These are phyloP conservation scores for Lasioglossum oenotherae DNA, from an alignment of 2,888 invertebrate species.

Conservation along the genomic window DNA sequence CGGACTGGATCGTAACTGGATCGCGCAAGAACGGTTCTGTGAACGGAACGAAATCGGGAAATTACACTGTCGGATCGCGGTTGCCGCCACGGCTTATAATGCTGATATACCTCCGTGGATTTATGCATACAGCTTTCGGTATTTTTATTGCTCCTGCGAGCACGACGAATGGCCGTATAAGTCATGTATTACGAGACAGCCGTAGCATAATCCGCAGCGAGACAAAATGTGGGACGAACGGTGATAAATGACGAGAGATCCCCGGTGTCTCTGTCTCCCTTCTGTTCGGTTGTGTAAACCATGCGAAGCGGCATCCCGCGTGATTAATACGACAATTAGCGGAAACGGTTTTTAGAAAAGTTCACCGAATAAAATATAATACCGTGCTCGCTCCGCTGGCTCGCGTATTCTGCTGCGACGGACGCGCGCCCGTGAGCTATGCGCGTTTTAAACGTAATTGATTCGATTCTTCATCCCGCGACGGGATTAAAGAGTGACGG, in stretches of 20 bases:
- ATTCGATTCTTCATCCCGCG: not conserved
- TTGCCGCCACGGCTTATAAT: conserved; percentile 39
- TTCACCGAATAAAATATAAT: not conserved
- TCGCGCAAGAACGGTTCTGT: conserved; percentile 5
- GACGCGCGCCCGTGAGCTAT: not conserved
- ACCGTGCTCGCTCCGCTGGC: not conserved
- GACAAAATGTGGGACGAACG: conserved; percentile 31
- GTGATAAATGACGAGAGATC: conserved; percentile 35
- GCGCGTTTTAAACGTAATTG: not conserved
- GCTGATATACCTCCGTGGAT: conserved; percentile 48
- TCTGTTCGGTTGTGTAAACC: not conserved
- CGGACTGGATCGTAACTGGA: not conserved
- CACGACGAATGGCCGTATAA: conserved; percentile 54
- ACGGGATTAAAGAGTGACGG: not conserved
- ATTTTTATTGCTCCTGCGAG: conserved; percentile 58
- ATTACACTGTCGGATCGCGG: conserved; percentile 39
- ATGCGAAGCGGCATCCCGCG: not conserved
- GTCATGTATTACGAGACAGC: conserved; percentile 62
- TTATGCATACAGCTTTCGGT: conserved; percentile 53
- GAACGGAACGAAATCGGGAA: conserved; percentile 30
- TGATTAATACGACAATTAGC: conserved; percentile 30
- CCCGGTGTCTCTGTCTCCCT: not conserved
- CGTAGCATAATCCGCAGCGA: conserved; percentile 52
- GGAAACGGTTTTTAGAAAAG: not conserved
- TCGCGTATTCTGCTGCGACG: not conserved